A percentile compares a stretch with the other conserved stretches of the same genome.
phyloP scores from a whole-genome alignment of 2,113 vertebrate genomes.

The Puntigrus tetrazona region DNA sequence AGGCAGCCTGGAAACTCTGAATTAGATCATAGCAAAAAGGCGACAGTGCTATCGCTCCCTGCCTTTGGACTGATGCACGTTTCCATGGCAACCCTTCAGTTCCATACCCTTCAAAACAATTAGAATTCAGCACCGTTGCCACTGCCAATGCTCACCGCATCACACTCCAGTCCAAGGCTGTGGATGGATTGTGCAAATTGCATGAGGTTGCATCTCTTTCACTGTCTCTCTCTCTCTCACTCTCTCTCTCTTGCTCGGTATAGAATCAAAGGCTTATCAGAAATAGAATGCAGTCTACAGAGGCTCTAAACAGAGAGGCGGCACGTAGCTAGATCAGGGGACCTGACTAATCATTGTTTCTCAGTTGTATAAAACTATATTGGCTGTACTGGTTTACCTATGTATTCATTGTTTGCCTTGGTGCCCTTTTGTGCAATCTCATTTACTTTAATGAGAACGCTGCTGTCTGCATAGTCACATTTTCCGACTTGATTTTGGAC shows the following conservation, averaged over 20 bases:
- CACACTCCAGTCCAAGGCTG: slow-evolving; percentile 38
- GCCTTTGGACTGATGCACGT: slow-evolving; percentile 62
- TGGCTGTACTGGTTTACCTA: slow-evolving; percentile 22
- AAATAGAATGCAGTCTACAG: neutral
- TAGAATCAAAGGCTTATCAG: slow-evolving; percentile 22
- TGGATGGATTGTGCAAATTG: slow-evolving; percentile 45
- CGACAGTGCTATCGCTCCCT: slow-evolving; percentile 32
- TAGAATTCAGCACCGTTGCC: slow-evolving; percentile 73
- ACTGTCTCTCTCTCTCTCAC: neutral
- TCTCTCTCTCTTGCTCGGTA: neutral
- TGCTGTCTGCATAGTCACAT: slow-evolving; percentile 29
- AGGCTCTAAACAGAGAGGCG: slow-evolving; percentile 5
- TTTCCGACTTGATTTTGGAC: slow-evolving; percentile 55
- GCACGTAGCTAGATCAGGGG: neutral
- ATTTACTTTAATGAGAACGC: slow-evolving; percentile 57
- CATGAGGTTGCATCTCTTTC: slow-evolving; percentile 15
- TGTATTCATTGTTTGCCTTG: slow-evolving; percentile 26
- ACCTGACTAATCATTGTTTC: slow-evolving; percentile 12
- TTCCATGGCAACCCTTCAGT: slow-evolving; percentile 75
- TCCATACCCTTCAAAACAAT: slow-evolving; percentile 77
- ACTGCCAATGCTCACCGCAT: slow-evolving; percentile 64
- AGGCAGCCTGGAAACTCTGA: slow-evolving; percentile 25
- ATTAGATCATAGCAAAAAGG: slow-evolving; percentile 54
- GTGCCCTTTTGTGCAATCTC: slow-evolving; percentile 46
- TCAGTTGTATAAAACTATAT: slow-evolving; percentile 1